Conservation (phyloP, 2,888 invertebrate genomes). For the Apotomis capreana region DNA sequence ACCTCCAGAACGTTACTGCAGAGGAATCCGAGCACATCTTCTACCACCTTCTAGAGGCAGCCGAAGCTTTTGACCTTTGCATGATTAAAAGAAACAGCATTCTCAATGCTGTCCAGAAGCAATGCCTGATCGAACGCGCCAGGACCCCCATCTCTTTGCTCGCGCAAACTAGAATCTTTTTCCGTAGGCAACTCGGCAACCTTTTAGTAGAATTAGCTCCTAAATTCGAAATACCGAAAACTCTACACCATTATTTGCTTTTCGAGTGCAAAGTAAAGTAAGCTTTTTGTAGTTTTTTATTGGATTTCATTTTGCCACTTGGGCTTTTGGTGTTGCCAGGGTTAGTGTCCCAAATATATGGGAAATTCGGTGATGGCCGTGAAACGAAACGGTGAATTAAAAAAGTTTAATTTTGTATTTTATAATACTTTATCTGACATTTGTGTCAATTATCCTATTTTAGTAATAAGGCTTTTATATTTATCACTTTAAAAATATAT, state of each 20-base stretch:
- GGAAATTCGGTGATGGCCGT: slow-evolving; percentile 39
- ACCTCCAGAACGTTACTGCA: slow-evolving; percentile 86
- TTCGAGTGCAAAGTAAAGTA: slow-evolving; percentile 85
- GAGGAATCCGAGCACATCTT: slow-evolving; percentile 81
- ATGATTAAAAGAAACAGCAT: slow-evolving; percentile 89
- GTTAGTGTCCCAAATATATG: slow-evolving; percentile 39
- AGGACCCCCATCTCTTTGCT: slow-evolving; percentile 86
- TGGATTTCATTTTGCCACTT: slow-evolving; percentile 53
- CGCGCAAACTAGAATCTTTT: slow-evolving; percentile 85
- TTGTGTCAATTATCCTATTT: slow-evolving; percentile 15
- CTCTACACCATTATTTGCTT: slow-evolving; percentile 86
- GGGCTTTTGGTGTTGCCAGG: slow-evolving; percentile 51
- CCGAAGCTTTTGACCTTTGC: slow-evolving; percentile 90
- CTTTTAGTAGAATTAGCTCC: slow-evolving; percentile 82
- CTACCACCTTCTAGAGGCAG: slow-evolving; percentile 87
- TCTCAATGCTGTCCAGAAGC: slow-evolving; percentile 86
- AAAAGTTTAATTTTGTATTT: slow-evolving; percentile 30
- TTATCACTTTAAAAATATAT: neutral
- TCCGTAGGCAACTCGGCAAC: slow-evolving; percentile 84
- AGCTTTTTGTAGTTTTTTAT: slow-evolving; percentile 36
- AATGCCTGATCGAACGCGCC: slow-evolving; percentile 85
- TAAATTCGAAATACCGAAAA: slow-evolving; percentile 85
- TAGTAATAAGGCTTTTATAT: neutral
- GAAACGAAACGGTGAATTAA: slow-evolving; percentile 10
- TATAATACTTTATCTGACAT: slow-evolving; percentile 6